A percentile compares a stretch with the other conserved stretches of the same genome.
These are phyloP conservation scores for Nebria ingens DNA, from an alignment of 1,140 invertebrate species.

Conservation along the genomic window DNA sequence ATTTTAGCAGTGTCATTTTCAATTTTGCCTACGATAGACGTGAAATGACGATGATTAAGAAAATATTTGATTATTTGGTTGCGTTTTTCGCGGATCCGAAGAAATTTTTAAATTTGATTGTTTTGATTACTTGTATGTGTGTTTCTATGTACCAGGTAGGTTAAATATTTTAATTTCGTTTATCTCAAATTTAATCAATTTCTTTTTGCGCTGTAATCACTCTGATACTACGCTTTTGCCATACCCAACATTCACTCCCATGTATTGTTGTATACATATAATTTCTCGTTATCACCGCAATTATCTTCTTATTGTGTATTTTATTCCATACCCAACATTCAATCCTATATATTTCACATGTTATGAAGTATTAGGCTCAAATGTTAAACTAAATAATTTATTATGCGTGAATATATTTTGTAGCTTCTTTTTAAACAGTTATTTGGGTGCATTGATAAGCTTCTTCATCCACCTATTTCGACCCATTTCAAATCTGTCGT, in stretches of 20 bases:
- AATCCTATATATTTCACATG: no score
- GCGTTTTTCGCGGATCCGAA: conserved; percentile 34
- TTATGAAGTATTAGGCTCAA: no score
- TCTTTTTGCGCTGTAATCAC: no score
- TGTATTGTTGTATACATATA: no score
- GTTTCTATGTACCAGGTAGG: conserved; percentile 33
- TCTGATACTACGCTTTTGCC: no score
- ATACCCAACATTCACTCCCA: no score
- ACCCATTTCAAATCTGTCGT: conserved; percentile 50
- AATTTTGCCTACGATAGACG: not conserved
- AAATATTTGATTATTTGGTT: not conserved
- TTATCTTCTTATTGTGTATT: no score
- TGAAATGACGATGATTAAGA: not conserved
- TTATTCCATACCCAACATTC: no score
- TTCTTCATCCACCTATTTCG: conserved; percentile 44
- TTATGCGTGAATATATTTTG: not conserved
- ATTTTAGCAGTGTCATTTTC: not conserved
- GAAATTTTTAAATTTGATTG: conserved; percentile 35
- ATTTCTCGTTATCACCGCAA: no score
- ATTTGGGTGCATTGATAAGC: conserved; percentile 42
- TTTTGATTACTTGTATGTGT: conserved; percentile 33
- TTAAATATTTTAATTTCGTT: conserved; percentile 12
- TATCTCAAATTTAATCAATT: no score
- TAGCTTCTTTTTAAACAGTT: conserved; percentile 32
- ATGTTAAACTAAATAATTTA: conserved; percentile 6